Conservation (phyloP, 2,113 vertebrate genomes). For the Dasyprocta punctata region DNA sequence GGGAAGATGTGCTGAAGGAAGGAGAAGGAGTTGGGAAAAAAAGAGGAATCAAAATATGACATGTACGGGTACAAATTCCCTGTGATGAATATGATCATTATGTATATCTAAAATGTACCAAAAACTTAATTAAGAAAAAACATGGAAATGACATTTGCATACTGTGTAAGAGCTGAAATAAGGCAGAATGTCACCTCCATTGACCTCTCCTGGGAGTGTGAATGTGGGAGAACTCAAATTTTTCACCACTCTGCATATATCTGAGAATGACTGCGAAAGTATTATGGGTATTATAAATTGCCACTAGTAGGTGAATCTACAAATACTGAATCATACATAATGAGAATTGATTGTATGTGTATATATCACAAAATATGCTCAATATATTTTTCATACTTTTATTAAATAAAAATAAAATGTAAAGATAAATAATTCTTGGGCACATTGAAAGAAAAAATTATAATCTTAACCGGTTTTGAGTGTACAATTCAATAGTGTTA, state of each 20-base stretch:
- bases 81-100: background rate
- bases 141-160: background rate
- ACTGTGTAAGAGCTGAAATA: background rate
- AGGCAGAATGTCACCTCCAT: background rate
- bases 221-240: background rate
- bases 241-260: background rate
- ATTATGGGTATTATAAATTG: background rate
- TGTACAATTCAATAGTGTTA: background rate
- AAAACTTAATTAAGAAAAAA: background rate
- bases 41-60: background rate
- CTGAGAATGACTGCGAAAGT: background rate
- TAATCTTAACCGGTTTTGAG: background rate
- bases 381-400: background rate
- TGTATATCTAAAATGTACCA: background rate
- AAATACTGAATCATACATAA: background rate
- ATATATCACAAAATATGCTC: background rate
- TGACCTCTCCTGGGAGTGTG: background rate
- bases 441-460: background rate
- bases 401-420: background rate
- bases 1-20: background rate
- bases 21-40: background rate
- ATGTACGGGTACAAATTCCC: background rate
- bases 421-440: background rate
- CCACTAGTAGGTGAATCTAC: background rate
- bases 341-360: background rate